These are phyloP conservation scores for Aphidius colemani DNA, from an alignment of 2,888 invertebrate genomes.

Conservation along the genomic window DNA sequence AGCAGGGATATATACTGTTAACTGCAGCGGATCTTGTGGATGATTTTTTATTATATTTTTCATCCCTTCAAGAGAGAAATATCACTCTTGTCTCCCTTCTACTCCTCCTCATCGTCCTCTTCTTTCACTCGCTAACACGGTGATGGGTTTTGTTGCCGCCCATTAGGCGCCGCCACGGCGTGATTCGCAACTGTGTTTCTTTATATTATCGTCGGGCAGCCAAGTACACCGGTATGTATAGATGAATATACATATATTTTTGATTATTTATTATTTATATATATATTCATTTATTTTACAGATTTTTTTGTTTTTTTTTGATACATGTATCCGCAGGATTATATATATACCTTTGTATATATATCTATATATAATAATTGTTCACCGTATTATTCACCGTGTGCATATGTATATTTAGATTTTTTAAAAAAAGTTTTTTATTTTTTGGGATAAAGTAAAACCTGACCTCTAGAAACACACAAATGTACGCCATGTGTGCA, in stretches of 20 bases:
- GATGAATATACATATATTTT: conserved; percentile 6
- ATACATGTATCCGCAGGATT: neutral
- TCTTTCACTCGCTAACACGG: conserved; percentile 30
- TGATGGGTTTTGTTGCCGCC: conserved; percentile 54
- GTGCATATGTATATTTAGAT: too few relatives aligned
- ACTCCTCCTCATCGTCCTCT: conserved; percentile 21
- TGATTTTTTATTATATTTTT: too few relatives aligned
- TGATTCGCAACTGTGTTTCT: conserved; percentile 59
- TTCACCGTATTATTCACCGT: too few relatives aligned
- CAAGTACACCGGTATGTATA: conserved; percentile 18
- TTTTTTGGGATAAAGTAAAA: conserved; percentile 51
- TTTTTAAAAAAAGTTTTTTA: neutral
- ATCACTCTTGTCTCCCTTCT: conserved; percentile 18
- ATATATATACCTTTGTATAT: neutral
- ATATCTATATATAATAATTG: too few relatives aligned
- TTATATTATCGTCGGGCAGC: conserved; percentile 42
- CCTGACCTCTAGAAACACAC: conserved; percentile 56
- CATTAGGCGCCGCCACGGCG: conserved; percentile 59
- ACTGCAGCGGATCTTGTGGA: too few relatives aligned
- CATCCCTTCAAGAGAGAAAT: conserved; percentile 12
- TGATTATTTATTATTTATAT: neutral
- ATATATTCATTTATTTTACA: neutral
- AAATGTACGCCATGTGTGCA: conserved; percentile 59
- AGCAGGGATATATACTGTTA: conserved; percentile 18
- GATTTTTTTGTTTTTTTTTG: neutral